phyloP scores from a whole-genome alignment of 2,113 vertebrate genomes.

The Turnix velox region DNA sequence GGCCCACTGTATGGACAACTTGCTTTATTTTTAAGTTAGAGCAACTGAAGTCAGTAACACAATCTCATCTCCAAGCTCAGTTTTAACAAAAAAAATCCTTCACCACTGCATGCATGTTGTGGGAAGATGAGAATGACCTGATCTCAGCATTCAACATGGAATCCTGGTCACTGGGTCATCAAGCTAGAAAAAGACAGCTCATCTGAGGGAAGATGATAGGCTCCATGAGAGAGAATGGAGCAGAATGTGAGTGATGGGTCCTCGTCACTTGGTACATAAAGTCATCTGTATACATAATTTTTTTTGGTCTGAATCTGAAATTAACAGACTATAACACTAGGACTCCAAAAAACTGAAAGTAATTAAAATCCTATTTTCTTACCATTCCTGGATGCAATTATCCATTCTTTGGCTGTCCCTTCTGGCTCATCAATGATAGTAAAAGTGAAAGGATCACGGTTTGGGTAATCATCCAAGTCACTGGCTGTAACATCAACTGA shows the following conservation, averaged over 20 bases:
- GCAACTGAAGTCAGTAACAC: background rate
- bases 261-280: too few relatives aligned
- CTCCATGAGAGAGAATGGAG: background rate
- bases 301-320: background rate
- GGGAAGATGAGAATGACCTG: background rate
- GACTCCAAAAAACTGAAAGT: background rate
- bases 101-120: background rate
- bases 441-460: slow-evolving; percentile 83
- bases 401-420: slow-evolving; percentile 74
- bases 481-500: slow-evolving; percentile 77
- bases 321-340: background rate
- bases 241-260: fast-evolving
- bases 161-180: background rate
- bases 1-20: background rate
- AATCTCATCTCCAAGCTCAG: background rate
- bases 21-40: background rate
- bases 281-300: background rate
- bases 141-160: background rate
- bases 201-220: background rate
- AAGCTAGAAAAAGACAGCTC: background rate
- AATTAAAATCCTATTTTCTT: background rate
- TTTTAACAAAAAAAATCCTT: background rate
- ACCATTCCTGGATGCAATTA: slow-evolving; percentile 78
- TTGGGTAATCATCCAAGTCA: slow-evolving; percentile 78
- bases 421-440: slow-evolving; percentile 66